Conservation (phyloP, 2,113 vertebrate genomes). For the Aleadryas rufinucha region DNA sequence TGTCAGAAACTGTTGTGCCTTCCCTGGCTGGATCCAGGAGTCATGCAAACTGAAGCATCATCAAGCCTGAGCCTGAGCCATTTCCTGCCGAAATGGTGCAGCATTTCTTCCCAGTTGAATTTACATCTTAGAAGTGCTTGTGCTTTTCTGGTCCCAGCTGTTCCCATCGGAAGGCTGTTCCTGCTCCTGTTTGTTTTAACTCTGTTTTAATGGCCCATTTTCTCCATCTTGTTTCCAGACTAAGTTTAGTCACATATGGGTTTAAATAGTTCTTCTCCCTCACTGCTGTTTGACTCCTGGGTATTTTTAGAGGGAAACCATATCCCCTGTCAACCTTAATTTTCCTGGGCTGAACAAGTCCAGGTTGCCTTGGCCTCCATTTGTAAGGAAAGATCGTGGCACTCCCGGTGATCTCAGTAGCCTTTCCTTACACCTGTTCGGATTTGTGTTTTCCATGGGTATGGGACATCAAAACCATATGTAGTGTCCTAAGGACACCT, state of each 20-base stretch:
- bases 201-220: background rate
- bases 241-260: conserved; percentile 28
- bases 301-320: conserved; percentile 53
- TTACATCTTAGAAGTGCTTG: background rate
- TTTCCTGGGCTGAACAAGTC: background rate
- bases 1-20: background rate
- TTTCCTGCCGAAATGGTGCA: background rate
- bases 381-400: background rate
- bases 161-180: background rate
- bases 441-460: background rate
- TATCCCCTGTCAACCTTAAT: background rate
- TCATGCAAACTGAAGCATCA: background rate
- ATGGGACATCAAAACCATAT: background rate
- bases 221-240: conserved; percentile 12
- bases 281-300: background rate
- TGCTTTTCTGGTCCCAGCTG: background rate
- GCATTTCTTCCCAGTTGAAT: background rate
- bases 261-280: conserved; percentile 37
- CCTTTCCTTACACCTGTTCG: background rate
- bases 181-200: background rate
- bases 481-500: background rate
- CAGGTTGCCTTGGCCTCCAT: background rate
- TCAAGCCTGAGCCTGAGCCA: background rate
- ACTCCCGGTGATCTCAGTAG: background rate
- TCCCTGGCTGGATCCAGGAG: background rate